Evolutionary conservation across 2,797 vertebrate genomes (phyloP).

Genomic region (Rhinatrema bivittatum): DNA sequence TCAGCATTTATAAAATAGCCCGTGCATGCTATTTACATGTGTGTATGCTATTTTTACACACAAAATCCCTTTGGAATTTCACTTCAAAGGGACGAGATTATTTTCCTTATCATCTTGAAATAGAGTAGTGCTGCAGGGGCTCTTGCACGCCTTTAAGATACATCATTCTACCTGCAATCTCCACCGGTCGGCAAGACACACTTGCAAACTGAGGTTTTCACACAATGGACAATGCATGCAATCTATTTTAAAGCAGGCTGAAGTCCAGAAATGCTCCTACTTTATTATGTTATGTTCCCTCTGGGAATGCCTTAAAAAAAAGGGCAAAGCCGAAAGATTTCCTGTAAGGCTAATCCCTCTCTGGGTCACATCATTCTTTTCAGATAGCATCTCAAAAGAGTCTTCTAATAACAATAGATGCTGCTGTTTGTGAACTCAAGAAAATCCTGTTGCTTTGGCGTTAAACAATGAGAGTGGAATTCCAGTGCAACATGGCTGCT

Average conservation of each 20-base stretch:
- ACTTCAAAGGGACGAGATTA: no score
- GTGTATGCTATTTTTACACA: no score
- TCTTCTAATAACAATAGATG: constrained; percentile 57
- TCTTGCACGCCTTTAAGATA: no score
- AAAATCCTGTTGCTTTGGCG: constrained; percentile 59
- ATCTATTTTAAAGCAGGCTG: constrained; percentile 41
- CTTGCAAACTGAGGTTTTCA: constrained; percentile 24
- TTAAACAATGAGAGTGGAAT: constrained; percentile 64
- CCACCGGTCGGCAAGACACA: not conserved
- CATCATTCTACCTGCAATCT: not conserved
- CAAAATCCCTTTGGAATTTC: no score
- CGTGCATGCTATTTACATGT: no score
- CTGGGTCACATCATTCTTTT: constrained; percentile 64
- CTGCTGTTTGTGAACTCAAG: constrained; percentile 47
- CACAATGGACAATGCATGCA: constrained; percentile 36
- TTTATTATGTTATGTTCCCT: constrained; percentile 49
- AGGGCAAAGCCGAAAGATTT: constrained; percentile 40
- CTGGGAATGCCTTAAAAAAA: constrained; percentile 50
- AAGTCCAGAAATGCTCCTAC: constrained; percentile 45
- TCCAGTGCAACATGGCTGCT: constrained; percentile 45
- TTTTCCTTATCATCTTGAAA: no score
- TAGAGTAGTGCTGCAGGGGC: no score
- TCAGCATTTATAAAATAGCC: no score
- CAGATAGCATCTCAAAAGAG: constrained; percentile 56
- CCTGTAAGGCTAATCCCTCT: constrained; percentile 64